phyloP scores from a whole-genome alignment of 2,113 vertebrate genomes.

The Hydrochoerus hydrochaeris region DNA sequence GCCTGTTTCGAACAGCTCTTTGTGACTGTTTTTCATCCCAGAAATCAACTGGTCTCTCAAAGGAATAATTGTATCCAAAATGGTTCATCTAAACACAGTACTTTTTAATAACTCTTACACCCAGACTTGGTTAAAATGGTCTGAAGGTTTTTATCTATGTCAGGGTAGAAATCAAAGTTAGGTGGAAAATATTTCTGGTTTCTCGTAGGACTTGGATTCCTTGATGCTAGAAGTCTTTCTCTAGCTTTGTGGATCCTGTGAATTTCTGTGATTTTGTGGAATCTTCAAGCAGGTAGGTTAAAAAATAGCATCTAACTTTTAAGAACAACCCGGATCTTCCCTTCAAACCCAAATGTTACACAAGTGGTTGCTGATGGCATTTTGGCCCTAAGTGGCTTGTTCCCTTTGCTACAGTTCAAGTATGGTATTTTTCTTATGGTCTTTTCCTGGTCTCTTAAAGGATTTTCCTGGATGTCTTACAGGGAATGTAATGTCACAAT shows the following conservation, averaged over 20 bases:
- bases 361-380: too few relatives aligned
- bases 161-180: neutral
- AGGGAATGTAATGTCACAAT: neutral
- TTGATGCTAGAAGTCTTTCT: neutral
- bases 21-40: neutral
- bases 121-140: neutral
- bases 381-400: neutral
- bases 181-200: neutral
- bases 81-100: neutral
- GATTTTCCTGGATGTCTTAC: neutral
- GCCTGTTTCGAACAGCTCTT: neutral
- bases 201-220: neutral
- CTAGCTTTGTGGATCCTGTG: neutral
- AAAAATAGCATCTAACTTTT: neutral
- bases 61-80: neutral
- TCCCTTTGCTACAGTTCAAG: neutral
- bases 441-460: neutral
- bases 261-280: neutral
- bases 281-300: neutral
- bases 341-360: neutral
- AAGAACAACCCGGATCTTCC: neutral
- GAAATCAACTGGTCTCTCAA: neutral
- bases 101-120: neutral
- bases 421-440: neutral
- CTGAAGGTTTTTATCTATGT: neutral